These are phyloP conservation scores for Amphiprion percula DNA, from an alignment of 2,113 vertebrate species.

Conservation along the genomic window DNA sequence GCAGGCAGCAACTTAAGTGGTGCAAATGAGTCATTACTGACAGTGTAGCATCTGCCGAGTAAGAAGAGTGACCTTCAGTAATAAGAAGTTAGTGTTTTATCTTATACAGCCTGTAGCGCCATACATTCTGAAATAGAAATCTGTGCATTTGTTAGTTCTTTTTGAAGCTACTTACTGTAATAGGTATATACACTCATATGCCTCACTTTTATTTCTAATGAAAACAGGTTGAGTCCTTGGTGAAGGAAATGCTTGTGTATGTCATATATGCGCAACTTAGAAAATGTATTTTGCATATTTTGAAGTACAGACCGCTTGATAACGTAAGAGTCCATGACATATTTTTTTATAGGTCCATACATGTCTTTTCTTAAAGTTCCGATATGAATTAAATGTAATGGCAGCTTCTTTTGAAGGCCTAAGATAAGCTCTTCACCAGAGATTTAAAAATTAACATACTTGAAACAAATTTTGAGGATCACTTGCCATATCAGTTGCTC, in stretches of 20 bases:
- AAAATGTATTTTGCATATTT: background rate
- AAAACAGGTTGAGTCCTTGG: background rate
- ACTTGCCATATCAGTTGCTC: background rate
- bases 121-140: conserved; percentile 15
- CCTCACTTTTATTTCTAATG: background rate
- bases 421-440: too few species aligned
- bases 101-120: conserved; percentile 1
- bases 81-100: conserved; percentile 10
- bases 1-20: background rate
- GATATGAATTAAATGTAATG: background rate
- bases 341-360: background rate
- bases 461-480: background rate
- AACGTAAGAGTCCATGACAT: too few species aligned
- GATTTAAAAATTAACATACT: too few species aligned
- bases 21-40: conserved; percentile 5
- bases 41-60: background rate
- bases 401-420: background rate
- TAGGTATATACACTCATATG: too few species aligned
- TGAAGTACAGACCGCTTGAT: too few species aligned
- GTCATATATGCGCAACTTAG: background rate
- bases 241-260: background rate
- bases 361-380: background rate
- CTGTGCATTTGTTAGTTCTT: background rate
- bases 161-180: too few species aligned
- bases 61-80: conserved; percentile 34